Base-by-base conservation (phyloP, 1,140 invertebrate genomes). In the Lordiphosa clarofinis region DNA sequence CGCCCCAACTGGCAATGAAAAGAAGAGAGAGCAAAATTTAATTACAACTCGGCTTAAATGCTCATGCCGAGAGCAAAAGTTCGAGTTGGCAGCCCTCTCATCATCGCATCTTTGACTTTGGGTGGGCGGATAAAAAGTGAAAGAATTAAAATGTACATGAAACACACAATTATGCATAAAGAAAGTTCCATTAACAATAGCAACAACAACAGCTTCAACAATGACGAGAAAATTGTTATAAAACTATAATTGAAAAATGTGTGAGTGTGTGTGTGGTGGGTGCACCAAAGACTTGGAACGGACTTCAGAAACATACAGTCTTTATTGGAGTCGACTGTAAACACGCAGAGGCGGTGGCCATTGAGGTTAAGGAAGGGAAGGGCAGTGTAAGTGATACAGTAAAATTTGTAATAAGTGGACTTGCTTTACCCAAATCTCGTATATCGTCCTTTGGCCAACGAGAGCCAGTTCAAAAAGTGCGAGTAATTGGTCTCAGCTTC, bases 151-250 rank as follows among this genome's bases (percentile, higher is more conserved):
- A 24, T 40, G 28, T 46, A 46, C 24, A 46, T 46, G 43, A 33
- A 46, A 46, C 43, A 46, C 31, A 46, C 59, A 68, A 53, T 54
- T 54, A 68, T 69, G 65, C 50, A 69, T 52, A 73, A 68, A 82
- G 76, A 81, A 81, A 82, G 76, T 81, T 76, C 59, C 71, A 73
- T 73, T 50, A 81, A 61, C 69, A 74, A 73, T 64, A 60, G 56
- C 63, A 59, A 40, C 55, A 57, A 37, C 49, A 55, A 38, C 38
- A 56, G 33, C 61, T 62, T 71, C 52, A 81, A 82, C 76, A 81
- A 81, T 76, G 78, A 81, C 76, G 76, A 68, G 76, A 81, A 81
- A 82, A 81, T 64, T 82, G 81, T 68, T 82, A 59, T 67, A 76
- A 79, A 84, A 76, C 72, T 68, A 64, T 76, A 82, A 81, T 67